Evolutionary conservation across 2,797 vertebrate genomes (phyloP).

Genomic region (Decapterus maruadsi): DNA sequence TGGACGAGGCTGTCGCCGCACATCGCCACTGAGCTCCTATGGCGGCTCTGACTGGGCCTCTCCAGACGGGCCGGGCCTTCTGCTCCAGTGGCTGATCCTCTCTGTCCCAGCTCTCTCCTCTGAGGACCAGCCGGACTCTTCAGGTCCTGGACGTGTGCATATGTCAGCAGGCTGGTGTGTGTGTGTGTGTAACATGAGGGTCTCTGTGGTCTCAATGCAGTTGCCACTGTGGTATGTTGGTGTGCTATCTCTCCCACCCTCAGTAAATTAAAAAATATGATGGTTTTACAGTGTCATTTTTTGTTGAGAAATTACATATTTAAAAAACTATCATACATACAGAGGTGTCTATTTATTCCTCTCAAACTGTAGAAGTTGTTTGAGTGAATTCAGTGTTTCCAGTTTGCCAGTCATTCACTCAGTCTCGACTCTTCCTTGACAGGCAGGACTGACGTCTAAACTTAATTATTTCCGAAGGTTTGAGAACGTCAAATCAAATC

Average conservation of each 20-base stretch:
- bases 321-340: background rate
- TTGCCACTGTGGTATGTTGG: background rate
- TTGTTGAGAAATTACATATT: background rate
- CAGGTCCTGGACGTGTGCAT: constrained; percentile 45
- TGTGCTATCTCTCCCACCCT: background rate
- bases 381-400: constrained; percentile 6
- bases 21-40: constrained; percentile 83
- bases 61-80: constrained; percentile 63
- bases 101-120: constrained; percentile 51
- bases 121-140: constrained; percentile 47
- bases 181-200: constrained; percentile 17
- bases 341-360: constrained; percentile 45
- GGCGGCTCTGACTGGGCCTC: constrained; percentile 61
- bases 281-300: too few species aligned
- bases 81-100: constrained; percentile 67
- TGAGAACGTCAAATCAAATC: constrained; percentile 38
- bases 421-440: constrained; percentile 53
- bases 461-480: constrained; percentile 65
- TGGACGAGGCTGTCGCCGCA: constrained; percentile 85
- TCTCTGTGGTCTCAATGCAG: constrained; percentile 10
- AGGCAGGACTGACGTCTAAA: constrained; percentile 51
- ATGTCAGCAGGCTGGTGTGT: constrained; percentile 22
- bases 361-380: constrained; percentile 9
- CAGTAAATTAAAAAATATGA: background rate
- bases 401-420: constrained; percentile 75